Percentiles rank a stretch among this genome's conserved stretches.
Evolutionary conservation across 2,113 vertebrate genomes (phyloP).

Genomic region (Mirounga angustirostris): DNA sequence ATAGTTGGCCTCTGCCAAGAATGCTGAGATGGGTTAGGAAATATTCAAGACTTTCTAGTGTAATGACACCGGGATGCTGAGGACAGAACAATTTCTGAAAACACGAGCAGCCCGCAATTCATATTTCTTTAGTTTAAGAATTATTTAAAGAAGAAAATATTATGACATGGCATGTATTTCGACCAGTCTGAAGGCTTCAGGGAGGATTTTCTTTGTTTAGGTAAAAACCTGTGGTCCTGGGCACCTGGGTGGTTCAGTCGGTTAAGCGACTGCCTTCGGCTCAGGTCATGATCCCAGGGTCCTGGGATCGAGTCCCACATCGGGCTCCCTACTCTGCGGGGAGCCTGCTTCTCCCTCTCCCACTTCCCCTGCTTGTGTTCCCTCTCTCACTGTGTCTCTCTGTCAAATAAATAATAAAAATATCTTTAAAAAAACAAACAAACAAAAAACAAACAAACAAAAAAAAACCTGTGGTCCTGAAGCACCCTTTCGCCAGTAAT

Average conservation of each 20-base stretch:
- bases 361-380: too few relatives aligned
- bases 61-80: not conserved
- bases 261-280: too few relatives aligned
- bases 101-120: not conserved
- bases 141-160: slow-evolving; percentile 33
- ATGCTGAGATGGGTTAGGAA: not conserved
- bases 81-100: not conserved
- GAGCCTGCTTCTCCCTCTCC: too few relatives aligned
- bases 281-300: too few relatives aligned
- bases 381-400: too few relatives aligned
- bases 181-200: not conserved
- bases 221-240: not conserved
- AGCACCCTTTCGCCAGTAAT: slow-evolving; percentile 59
- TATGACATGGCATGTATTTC: not conserved
- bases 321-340: too few relatives aligned
- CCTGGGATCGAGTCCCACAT: too few relatives aligned
- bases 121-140: not conserved
- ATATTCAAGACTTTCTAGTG: not conserved
- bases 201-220: slow-evolving; percentile 42
- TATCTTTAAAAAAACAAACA: too few relatives aligned
- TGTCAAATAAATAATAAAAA: too few relatives aligned
- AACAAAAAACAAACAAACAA: too few relatives aligned
- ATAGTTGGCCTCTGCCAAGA: not conserved
- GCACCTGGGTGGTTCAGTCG: too few relatives aligned
- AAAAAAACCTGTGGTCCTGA: not conserved